phyloP scores from a whole-genome alignment of 2,113 vertebrate species.

The Bubo bubo region DNA sequence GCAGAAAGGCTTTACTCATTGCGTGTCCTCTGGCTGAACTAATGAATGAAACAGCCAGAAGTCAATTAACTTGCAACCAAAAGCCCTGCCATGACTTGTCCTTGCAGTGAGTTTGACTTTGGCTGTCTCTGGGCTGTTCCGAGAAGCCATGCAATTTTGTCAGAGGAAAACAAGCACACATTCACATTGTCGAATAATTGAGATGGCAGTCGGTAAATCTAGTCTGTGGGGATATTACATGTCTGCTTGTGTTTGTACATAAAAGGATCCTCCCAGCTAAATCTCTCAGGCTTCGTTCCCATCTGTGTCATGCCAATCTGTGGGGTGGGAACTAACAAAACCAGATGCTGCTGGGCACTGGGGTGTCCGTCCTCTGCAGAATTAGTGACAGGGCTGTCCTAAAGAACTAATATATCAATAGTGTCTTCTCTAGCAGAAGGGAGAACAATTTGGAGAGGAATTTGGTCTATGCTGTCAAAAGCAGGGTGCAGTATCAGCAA shows the following conservation, averaged over 20 bases:
- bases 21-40: not conserved
- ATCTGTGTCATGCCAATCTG: not conserved
- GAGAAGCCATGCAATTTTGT: not conserved
- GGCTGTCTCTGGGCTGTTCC: not conserved
- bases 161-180: not conserved
- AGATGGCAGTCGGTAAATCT: not conserved
- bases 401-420: not conserved
- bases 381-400: not conserved
- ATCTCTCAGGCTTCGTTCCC: not conserved
- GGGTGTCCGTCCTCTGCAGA: not conserved
- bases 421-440: not conserved
- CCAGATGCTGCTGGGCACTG: not conserved
- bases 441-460: not conserved
- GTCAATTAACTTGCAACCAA: not conserved
- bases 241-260: not conserved
- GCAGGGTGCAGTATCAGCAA: not conserved
- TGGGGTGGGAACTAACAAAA: not conserved
- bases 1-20: not conserved
- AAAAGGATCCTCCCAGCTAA: not conserved
- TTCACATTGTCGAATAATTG: not conserved
- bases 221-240: fast-evolving
- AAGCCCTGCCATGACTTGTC: not conserved
- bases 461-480: not conserved
- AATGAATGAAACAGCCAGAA: not conserved
- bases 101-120: not conserved